Evolutionary conservation across 2,113 vertebrate genomes (phyloP), one percentile per base, ranked within the genome.

Genomic region (Psammodynastes pulverulentus): DNA sequence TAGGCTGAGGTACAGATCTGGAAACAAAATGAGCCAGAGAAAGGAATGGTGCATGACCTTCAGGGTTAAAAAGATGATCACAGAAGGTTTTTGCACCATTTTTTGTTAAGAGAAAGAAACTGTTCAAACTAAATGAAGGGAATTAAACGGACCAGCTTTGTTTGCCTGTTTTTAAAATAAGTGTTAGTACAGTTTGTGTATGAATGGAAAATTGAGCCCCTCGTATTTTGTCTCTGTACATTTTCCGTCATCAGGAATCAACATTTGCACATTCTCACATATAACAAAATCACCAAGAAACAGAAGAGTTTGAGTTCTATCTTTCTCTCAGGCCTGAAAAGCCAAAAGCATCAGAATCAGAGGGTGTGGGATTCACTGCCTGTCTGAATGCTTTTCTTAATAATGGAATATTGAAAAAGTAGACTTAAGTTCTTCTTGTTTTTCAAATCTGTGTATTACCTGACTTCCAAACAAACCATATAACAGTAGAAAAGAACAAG

Each of bases 1-100:
- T 92, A 94, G 51, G 34, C 46, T 67, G 91, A 56, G 90, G 17
- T 88, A 52, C 54, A 92, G 90, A 94, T 89, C 21, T 53, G 56
- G 94, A 94, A 94, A 88, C 58, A 95, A 93, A 92, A 45, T 87
- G 94, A 93, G 12, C 21, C 94, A 86, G n/a, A 90, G 90, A 94
- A 94, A 54, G 87, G 92, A 93, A 94, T 87, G n/a, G 4, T 5
- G 7, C 54, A 29, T 39, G 91, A 89, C 72, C 84, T 13, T 5
- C 39, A 90, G 4, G 45, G 48, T 84, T 87, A 91, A 95, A 95
- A 87, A 0, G 7, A 84, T 52, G 7, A 84, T 52, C 21, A 56
- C 34, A 53, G 24, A 23, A 91, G 24, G 26, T 26, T 52, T 89
- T 88, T 72, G 29, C 72, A 49, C 56, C 51, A 49, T 26, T 85